These are phyloP conservation scores for Leuctra nigra DNA, from an alignment of 2,888 invertebrate genomes.

Conservation along the genomic window DNA sequence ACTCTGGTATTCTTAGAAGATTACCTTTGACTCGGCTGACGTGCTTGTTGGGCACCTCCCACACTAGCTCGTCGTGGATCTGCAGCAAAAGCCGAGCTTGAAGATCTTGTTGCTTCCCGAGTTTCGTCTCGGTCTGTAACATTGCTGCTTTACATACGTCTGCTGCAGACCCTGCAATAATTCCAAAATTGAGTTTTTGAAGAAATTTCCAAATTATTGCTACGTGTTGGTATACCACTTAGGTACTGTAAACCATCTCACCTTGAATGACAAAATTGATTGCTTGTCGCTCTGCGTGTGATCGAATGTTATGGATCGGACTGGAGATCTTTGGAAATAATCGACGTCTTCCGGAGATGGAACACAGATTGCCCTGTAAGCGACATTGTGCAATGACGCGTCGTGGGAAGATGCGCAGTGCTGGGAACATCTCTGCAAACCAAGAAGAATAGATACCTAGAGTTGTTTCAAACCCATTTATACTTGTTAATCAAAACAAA, in stretches of 20 bases:
- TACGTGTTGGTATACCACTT: too few relatives aligned
- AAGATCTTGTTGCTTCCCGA: conserved; percentile 31
- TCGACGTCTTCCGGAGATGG: conserved; percentile 40
- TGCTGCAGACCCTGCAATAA: conserved; percentile 44
- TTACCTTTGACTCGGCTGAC: conserved; percentile 21
- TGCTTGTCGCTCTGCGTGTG: conserved; percentile 44
- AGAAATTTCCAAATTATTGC: too few relatives aligned
- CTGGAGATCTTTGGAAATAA: conserved; percentile 33
- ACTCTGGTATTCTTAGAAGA: conserved; percentile 2
- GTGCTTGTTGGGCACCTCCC: conserved; percentile 39
- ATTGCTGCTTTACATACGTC: conserved; percentile 48
- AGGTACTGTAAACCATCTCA: too few relatives aligned
- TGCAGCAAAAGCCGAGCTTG: conserved; percentile 41
- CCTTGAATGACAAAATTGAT: conserved; percentile 48
- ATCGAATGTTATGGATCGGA: conserved; percentile 27
- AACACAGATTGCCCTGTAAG: conserved; percentile 36
- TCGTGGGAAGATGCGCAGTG: conserved; percentile 40
- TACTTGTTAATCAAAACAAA: too few relatives aligned
- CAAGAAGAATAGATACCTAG: background rate
- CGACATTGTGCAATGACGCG: conserved; percentile 37
- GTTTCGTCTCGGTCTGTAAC: conserved; percentile 34
- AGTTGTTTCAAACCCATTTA: too few relatives aligned
- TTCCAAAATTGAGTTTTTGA: too few relatives aligned
- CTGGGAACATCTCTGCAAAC: conserved; percentile 42
- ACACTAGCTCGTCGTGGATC: conserved; percentile 49